Evolutionary conservation across 2,888 invertebrate genomes (phyloP).

Genomic region (Lasioglossum calceatum): DNA sequence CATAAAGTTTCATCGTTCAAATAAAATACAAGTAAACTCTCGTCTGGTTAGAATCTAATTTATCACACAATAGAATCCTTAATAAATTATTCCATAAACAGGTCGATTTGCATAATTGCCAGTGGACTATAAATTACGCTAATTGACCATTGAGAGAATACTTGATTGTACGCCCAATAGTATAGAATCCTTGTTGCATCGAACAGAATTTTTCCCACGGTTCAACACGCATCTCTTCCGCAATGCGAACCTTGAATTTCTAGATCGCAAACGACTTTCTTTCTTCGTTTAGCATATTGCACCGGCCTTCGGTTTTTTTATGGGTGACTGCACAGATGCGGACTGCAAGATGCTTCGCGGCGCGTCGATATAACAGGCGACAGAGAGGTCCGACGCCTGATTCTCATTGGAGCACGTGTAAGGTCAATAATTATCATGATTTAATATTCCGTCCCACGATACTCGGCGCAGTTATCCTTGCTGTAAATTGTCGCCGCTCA

Average conservation of each 20-base stretch:
- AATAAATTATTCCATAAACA: not conserved
- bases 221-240: conserved; percentile 17
- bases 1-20: not conserved
- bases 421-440: conserved; percentile 26
- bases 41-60: not conserved
- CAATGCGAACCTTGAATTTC: conserved; percentile 30
- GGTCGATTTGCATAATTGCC: not conserved
- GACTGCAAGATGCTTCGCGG: not conserved
- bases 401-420: not conserved
- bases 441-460: conserved; percentile 16
- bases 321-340: not conserved
- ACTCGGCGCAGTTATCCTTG: conserved; percentile 26
- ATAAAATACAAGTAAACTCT: not conserved
- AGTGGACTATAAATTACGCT: not conserved
- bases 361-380: too few species aligned
- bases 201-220: conserved; percentile 28
- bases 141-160: not conserved
- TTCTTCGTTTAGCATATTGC: not conserved
- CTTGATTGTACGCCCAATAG: not conserved
- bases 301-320: conserved; percentile 20
- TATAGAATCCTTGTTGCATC: not conserved
- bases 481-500: conserved; percentile 24
- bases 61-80: not conserved
- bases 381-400: not conserved
- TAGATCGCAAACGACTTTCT: conserved; percentile 13